Evolutionary conservation across 35 echinoderm and acorn worm species (phyloP).

Genomic region (Chiridota heheva): DNA sequence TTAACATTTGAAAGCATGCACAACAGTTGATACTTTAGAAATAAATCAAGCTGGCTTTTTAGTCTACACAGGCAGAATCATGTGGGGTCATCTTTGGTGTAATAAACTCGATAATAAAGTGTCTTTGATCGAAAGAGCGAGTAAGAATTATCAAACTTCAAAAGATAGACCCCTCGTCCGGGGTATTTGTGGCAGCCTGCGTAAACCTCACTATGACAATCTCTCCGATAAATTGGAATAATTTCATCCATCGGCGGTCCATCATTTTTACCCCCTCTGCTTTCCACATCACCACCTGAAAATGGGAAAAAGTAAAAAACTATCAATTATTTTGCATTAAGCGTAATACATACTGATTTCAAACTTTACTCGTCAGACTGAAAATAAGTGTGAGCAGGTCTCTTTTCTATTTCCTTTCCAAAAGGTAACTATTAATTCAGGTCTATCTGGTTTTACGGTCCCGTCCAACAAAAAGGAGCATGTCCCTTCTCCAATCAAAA

Average conservation of each 20-base stretch:
- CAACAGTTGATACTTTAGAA: no score
- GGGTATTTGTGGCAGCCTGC: conserved; percentile 95
- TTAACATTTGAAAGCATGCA: no score
- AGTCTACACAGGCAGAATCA: no score
- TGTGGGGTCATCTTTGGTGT: conserved; percentile 78
- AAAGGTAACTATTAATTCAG: no score
- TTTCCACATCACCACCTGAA: conserved; percentile 63
- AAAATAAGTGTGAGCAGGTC: no score
- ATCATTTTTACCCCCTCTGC: conserved; percentile 70
- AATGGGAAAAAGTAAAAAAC: not conserved
- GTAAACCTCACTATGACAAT: conserved; percentile 84
- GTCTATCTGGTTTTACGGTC: no score
- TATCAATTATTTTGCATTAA: no score
- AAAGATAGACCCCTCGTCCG: conserved; percentile 84
- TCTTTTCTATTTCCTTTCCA: no score
- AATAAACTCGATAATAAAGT: conserved; percentile 96
- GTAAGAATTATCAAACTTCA: conserved; percentile 98
- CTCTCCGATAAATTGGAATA: conserved; percentile 89
- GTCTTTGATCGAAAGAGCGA: conserved; percentile 94
- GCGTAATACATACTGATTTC: no score
- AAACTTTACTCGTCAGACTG: not conserved
- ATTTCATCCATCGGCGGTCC: conserved; percentile 94
- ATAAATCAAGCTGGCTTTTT: no score
- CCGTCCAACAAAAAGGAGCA: no score
- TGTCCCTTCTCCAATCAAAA: no score